These are phyloP conservation scores for Zaprionus tsacasi DNA, from an alignment of 1,140 invertebrate species.

Conservation along the genomic window DNA sequence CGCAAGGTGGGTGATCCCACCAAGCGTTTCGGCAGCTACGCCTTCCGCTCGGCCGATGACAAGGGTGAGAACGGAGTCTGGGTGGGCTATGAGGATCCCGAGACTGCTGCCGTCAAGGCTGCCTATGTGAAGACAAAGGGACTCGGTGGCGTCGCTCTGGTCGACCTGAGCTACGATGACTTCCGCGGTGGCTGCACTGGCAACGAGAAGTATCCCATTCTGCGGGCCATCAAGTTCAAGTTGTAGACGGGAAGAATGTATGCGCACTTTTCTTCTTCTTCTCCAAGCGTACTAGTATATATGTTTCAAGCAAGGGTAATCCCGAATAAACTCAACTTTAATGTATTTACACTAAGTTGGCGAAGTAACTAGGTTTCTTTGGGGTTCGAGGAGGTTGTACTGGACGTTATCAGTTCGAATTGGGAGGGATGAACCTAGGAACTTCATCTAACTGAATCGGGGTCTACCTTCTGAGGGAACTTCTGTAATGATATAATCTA, in stretches of 20 bases:
- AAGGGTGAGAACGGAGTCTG: conserved; percentile 91
- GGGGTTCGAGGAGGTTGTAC: neutral
- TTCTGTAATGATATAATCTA: neutral
- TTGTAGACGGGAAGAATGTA: conserved; percentile 81
- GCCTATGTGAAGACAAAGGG: conserved; percentile 89
- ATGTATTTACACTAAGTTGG: neutral
- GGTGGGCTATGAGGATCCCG: conserved; percentile 95
- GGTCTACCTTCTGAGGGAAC: neutral
- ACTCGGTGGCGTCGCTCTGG: conserved; percentile 92
- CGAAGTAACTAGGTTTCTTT: neutral
- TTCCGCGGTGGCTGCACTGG: conserved; percentile 92
- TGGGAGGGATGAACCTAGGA: too few species aligned
- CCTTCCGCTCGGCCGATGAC: conserved; percentile 89
- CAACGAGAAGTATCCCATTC: conserved; percentile 89
- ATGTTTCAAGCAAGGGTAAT: conserved; percentile 5
- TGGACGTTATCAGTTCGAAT: too few species aligned
- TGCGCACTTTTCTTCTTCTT: neutral
- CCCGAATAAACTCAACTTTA: conserved; percentile 11
- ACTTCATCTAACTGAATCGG: neutral
- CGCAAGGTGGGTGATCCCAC: conserved; percentile 90
- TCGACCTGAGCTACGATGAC: conserved; percentile 93
- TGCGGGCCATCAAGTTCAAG: conserved; percentile 87
- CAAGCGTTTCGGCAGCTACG: conserved; percentile 91
- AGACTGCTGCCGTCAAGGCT: conserved; percentile 93
- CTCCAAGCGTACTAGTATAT: neutral